Percentiles rank a stretch among this genome's conserved stretches.
Conservation (phyloP, 2,888 invertebrate species). For the Dromius quadrimaculatus region DNA sequence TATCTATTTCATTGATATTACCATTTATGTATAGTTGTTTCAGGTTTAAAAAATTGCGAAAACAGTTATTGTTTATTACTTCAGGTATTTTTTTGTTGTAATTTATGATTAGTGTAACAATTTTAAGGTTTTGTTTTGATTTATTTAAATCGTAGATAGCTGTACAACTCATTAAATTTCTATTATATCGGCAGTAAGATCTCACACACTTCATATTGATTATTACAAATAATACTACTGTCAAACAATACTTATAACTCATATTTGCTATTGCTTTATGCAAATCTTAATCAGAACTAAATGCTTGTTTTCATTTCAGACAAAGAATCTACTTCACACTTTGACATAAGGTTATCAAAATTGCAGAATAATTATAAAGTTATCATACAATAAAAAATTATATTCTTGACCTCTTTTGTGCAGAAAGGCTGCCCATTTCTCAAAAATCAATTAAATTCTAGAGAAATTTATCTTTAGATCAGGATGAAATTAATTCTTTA, state of each 20-base stretch:
- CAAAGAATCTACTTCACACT: neutral
- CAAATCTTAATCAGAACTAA: neutral
- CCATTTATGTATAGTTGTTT: slow-evolving; percentile 11
- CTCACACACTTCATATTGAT: neutral
- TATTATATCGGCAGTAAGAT: slow-evolving; percentile 5
- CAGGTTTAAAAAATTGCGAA: neutral
- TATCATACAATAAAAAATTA: neutral
- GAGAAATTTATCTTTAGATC: neutral
- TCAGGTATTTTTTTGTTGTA: neutral
- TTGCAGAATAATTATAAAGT: slow-evolving; percentile 12
- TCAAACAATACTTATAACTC: neutral
- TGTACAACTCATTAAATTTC: neutral
- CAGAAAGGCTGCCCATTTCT: neutral
- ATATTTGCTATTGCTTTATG: neutral
- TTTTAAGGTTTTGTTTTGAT: neutral
- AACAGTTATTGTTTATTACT: neutral
- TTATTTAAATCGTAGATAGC: slow-evolving; percentile 7
- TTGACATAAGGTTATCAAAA: slow-evolving; percentile 13
- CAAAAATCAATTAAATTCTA: neutral
- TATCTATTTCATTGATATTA: slow-evolving; percentile 18
- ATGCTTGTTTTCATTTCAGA: neutral
- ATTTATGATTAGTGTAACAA: neutral
- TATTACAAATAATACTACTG: neutral
- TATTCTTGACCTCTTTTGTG: slow-evolving; percentile 16
- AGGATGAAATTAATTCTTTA: slow-evolving; percentile 8